phyloP scores from a whole-genome alignment of 2,113 vertebrate species.

The Agapornis roseicollis region DNA sequence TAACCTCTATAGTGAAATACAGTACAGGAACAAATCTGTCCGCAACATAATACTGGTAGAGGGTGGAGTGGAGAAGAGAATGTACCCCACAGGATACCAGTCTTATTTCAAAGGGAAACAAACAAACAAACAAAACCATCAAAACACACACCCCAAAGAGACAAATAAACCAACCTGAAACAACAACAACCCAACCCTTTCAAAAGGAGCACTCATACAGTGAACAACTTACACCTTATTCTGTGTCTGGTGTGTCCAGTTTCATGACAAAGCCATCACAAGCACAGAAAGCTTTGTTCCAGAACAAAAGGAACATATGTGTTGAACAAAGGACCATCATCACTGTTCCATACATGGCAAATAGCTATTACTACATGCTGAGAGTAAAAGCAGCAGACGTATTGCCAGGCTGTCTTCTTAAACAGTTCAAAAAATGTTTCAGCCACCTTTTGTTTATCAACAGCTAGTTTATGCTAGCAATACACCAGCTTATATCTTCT shows the following conservation, averaged over 20 bases:
- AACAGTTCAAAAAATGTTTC: neutral
- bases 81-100: neutral
- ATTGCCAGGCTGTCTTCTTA: neutral
- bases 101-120: neutral
- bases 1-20: neutral
- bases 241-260: neutral
- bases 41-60: neutral
- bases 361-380: neutral
- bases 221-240: neutral
- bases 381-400: neutral
- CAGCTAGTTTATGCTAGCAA: neutral
- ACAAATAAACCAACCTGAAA: too few relatives aligned
- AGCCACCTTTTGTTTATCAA: neutral
- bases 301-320: neutral
- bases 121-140: neutral
- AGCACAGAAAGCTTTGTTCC: neutral
- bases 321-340: neutral
- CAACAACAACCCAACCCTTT: rapidly evolving
- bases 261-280: neutral
- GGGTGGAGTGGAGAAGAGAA: neutral
- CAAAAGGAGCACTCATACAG: neutral
- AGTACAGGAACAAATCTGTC: neutral
- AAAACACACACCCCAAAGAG: neutral
- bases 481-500: neutral
- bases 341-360: neutral